Conservation (phyloP, 2,888 invertebrate species). For the Apamea epomidion region DNA sequence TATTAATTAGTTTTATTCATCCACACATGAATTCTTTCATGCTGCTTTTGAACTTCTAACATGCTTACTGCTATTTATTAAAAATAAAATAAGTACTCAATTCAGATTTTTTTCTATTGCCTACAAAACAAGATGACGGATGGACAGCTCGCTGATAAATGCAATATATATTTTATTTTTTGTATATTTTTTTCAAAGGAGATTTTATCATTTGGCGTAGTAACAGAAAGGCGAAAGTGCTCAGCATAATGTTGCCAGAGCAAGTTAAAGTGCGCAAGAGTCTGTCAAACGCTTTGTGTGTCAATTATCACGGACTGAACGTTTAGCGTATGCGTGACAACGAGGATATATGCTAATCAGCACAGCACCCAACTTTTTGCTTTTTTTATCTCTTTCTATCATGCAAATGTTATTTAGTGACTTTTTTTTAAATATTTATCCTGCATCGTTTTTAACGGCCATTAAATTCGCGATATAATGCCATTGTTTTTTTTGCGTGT, state of each 20-base stretch:
- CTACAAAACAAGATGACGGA: conserved; percentile 32
- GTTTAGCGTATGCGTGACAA: conserved; percentile 86
- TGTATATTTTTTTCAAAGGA: conserved; percentile 5
- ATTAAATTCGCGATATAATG: conserved; percentile 79
- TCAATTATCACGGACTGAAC: conserved; percentile 81
- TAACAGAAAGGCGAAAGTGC: conserved; percentile 47
- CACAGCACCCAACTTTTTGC: conserved; percentile 71
- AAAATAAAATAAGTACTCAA: conserved; percentile 35
- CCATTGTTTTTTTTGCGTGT: conserved; percentile 78
- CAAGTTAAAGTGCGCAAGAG: conserved; percentile 37
- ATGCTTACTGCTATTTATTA: conserved; percentile 41
- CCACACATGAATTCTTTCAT: conserved; percentile 47
- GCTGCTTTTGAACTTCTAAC: conserved; percentile 40
- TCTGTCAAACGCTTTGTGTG: conserved; percentile 74
- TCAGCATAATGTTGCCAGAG: conserved; percentile 26
- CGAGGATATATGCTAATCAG: conserved; percentile 85
- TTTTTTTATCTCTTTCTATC: conserved; percentile 66
- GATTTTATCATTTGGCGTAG: not conserved
- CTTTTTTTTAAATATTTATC: conserved; percentile 72
- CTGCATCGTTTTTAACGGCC: conserved; percentile 75
- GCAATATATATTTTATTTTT: conserved; percentile 36
- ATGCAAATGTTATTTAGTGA: conserved; percentile 73
- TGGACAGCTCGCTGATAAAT: conserved; percentile 57
- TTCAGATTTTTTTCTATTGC: conserved; percentile 25
- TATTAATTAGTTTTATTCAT: conserved; percentile 63